Evolutionary conservation across 2,797 vertebrate genomes (phyloP).

Genomic region (Takifugu ocellatus): DNA sequence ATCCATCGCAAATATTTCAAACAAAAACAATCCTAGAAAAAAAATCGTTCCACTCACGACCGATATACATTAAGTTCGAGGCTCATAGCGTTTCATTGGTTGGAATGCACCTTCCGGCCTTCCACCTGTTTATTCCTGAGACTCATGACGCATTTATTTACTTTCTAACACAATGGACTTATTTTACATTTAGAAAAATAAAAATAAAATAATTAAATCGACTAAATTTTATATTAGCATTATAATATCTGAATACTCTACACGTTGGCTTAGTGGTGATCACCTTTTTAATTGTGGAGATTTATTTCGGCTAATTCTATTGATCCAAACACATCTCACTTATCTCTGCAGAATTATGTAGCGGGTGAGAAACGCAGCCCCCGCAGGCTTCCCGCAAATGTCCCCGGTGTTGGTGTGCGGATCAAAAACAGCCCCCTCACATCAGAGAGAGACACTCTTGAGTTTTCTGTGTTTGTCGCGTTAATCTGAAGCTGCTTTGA

Average conservation of each 20-base stretch:
- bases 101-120: background rate
- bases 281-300: no score
- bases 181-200: background rate
- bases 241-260: no score
- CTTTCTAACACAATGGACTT: no score
- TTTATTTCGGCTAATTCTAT: no score
- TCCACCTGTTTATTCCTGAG: conserved; percentile 14
- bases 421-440: conserved; percentile 25
- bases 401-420: conserved; percentile 31
- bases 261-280: no score
- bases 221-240: background rate
- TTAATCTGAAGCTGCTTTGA: conserved; percentile 2
- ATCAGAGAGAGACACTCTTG: conserved; percentile 7
- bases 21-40: no score
- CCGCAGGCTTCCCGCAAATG: conserved; percentile 26
- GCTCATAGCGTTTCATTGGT: background rate
- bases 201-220: background rate
- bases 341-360: conserved; percentile 12
- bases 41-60: no score
- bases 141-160: no score
- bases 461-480: conserved; percentile 9
- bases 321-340: no score
- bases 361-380: conserved; percentile 34
- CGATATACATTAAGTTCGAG: no score
- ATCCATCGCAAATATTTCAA: no score